Conservation (phyloP, 2,888 invertebrate species). For the Agriopis aurantiaria region DNA sequence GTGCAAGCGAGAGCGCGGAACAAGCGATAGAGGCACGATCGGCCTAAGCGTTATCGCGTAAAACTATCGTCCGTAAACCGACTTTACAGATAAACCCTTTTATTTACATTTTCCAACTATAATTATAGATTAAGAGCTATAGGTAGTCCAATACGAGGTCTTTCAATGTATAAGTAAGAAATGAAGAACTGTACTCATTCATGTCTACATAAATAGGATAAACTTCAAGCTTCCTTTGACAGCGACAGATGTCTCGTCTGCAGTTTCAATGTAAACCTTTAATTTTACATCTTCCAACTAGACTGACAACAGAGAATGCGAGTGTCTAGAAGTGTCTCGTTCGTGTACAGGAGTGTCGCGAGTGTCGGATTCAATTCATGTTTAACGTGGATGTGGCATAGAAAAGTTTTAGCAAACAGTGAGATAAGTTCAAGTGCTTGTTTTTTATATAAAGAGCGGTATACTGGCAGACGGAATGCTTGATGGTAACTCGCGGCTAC, state of each 20-base stretch:
- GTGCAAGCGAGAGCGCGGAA: no score
- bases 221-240: slow-evolving; percentile 15
- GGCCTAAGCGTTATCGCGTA: no score
- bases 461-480: no score
- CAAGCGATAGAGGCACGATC: no score
- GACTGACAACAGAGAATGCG: slow-evolving; percentile 47
- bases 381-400: slow-evolving; percentile 29
- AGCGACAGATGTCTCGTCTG: slow-evolving; percentile 9
- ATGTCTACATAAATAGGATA: not conserved
- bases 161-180: no score
- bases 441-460: not conserved
- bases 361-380: slow-evolving; percentile 53
- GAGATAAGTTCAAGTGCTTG: slow-evolving; percentile 1
- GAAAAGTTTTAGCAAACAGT: slow-evolving; percentile 25
- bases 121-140: no score
- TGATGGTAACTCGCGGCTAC: no score
- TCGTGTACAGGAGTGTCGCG: slow-evolving; percentile 49
- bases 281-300: slow-evolving; percentile 36
- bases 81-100: no score
- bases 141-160: no score
- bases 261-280: slow-evolving; percentile 35
- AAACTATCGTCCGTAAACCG: no score
- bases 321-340: slow-evolving; percentile 49
- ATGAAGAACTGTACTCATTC: no score
- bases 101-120: no score